Base-by-base conservation (phyloP, 2,113 vertebrate genomes). In the Tenebrosternarchus preto region DNA sequence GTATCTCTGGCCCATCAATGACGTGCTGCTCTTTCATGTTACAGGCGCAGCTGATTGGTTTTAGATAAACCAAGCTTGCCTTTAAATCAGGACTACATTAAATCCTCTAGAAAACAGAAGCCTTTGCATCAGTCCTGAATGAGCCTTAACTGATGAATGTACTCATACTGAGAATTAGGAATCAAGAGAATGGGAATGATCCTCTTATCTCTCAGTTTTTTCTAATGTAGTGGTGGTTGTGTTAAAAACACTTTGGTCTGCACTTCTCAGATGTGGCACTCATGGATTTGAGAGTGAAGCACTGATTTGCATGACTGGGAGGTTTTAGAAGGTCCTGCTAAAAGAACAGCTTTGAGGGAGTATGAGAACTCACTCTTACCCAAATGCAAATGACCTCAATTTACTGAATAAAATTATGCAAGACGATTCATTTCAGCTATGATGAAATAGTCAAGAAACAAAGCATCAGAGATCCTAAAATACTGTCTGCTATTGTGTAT, bases 11-110 rank as follows among this genome's bases (percentile, higher is more conserved):
- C 66, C 60, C 55, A 83, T 82, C 70, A 82, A 59, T 83, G 79
- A 57, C 75, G 67, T 60, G 56, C 55, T 73, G 64, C 86, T 75
- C 81, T 87, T 89, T 91, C 73, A 87, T 90, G 84, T 88, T 81
- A 83, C 82, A 83, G 27, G 80, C 77, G 59, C 77, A 71, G 80
- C 74, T 81, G 76, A 87, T 80, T 76, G 43, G 22, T 56, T 80
- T 81, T 87, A 85, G 60, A 70, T 66, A 68, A 84, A 73, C 67
- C 24, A 77, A 82, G 79, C 46, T 57, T 80, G 4, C 46, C 79
- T 59, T 76, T 78, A 83, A 81, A 25, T 73, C 64, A 81, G 80
- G 36, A 76, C 50, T 25, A 33, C 71, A 76, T 64, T 36, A 66
- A 53, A 50, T 25, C 56, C 70, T 27, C 11, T 66, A 76, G 78